Evolutionary conservation across 2,888 invertebrate species (phyloP), one percentile per base, ranked within the genome.

Genomic region (Chelonus formosanus): DNA sequence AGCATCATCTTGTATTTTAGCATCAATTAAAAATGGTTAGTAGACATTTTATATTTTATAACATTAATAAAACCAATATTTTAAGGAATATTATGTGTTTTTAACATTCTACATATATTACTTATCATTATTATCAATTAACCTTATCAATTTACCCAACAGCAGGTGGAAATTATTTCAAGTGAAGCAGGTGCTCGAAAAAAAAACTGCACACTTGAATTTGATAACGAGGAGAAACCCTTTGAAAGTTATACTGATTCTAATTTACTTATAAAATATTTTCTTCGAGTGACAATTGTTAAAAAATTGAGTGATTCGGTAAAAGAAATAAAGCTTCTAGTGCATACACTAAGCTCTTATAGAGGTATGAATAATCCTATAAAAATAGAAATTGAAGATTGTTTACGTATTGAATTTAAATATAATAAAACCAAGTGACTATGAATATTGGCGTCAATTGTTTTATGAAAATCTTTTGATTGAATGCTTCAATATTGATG

Each of bases 301-400:
- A 90, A 97, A 66, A 90, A 98, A 75, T 86, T 99, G 72, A 96
- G 96, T 70, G 98, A 99, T 84, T 89, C 97, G 70, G 91, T 95
- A 20, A 95, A 96, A 79, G 99, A 99, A 86, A 90, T 96, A 74
- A 98, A 99, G 82, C 92, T 99, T 74, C 93, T 97, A 69, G 99
- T 99, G 47, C 99, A 99, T 85, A 97, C 98, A 2, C 87, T 99
- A 67, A 96, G 97, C 80, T 95, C 96, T 83, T 99, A 99, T 86
- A 98, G 98, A 6, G 99, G 99, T 82, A 93, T 96, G 86, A 95
- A 98, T 84, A 96, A 92, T 85, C 96, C 96, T 69, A 98, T 99
- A 79, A 99, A 99, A 88, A 99, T 99, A 67, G 98, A 98, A 74
- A 99, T 99, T 77, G 99, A 99, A 88, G 99, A 99, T 86, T 98